Evolutionary conservation across 1,140 invertebrate species (phyloP).

Genomic region (Halotydeus destructor): DNA sequence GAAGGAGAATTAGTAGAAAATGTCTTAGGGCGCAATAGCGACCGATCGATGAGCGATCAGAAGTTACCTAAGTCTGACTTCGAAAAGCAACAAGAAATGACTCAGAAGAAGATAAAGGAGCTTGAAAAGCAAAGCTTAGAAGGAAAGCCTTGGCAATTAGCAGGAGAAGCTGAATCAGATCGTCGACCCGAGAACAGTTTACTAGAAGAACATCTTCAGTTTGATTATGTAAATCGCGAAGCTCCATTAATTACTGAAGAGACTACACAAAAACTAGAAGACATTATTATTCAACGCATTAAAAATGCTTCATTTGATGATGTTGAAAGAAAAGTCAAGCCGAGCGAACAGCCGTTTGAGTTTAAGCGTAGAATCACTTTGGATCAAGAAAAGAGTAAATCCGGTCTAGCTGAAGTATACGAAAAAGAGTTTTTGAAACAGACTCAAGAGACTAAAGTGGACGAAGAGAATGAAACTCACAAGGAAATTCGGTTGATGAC

Average conservation of each 20-base stretch:
- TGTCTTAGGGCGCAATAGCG: no score
- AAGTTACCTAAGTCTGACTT: conserved; percentile 1
- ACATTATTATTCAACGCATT: conserved; percentile 70
- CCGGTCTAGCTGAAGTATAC: conserved; percentile 82
- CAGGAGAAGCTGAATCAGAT: conserved; percentile 58
- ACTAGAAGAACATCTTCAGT: conserved; percentile 71
- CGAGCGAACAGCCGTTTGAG: conserved; percentile 53
- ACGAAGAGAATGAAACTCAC: conserved; percentile 41
- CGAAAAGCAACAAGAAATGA: background rate
- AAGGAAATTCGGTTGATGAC: conserved; percentile 52
- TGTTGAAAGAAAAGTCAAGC: conserved; percentile 70
- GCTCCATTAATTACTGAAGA: conserved; percentile 77
- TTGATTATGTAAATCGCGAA: conserved; percentile 54
- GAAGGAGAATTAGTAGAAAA: no score
- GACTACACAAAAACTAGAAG: conserved; percentile 63
- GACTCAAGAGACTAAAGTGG: conserved; percentile 36
- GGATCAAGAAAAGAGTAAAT: conserved; percentile 86
- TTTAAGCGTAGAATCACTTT: conserved; percentile 75
- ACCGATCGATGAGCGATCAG: no score
- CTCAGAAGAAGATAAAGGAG: conserved; percentile 3
- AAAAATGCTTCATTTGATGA: conserved; percentile 90
- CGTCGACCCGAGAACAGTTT: conserved; percentile 72
- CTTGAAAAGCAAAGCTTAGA: conserved; percentile 34
- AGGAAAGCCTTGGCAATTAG: conserved; percentile 78
- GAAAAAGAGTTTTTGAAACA: conserved; percentile 77